These are phyloP conservation scores for Coelopa pilipes DNA, from an alignment of 2,888 invertebrate genomes.

Conservation along the genomic window DNA sequence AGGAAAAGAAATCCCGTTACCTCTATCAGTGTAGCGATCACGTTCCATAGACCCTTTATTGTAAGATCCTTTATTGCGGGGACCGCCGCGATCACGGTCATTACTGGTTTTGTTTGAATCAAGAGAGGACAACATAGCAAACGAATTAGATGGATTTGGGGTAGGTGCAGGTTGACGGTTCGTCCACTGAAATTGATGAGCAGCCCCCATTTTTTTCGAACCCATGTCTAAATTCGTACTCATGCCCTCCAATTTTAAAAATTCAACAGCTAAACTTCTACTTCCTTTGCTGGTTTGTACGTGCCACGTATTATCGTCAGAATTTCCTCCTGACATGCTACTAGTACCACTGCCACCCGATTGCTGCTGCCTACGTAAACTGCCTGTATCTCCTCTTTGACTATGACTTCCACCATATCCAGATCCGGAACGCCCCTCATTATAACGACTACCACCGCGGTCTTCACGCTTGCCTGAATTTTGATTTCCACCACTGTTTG, in stretches of 20 bases:
- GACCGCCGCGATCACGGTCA: slow-evolving; percentile 58
- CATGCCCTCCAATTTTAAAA: slow-evolving; percentile 60
- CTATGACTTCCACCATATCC: slow-evolving; percentile 57
- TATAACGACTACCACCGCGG: slow-evolving; percentile 51
- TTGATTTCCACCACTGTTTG: slow-evolving; percentile 35
- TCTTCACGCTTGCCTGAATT: slow-evolving; percentile 55
- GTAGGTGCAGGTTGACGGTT: slow-evolving; percentile 52
- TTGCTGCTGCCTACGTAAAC: slow-evolving; percentile 55
- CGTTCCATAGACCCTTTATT: slow-evolving; percentile 64
- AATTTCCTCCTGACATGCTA: slow-evolving; percentile 48
- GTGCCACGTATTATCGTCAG: slow-evolving; percentile 62
- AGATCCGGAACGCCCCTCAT: slow-evolving; percentile 52
- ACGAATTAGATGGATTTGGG: slow-evolving; percentile 60
- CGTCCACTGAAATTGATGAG: slow-evolving; percentile 59
- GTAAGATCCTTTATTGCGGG: slow-evolving; percentile 62
- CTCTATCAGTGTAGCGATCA: slow-evolving; percentile 59
- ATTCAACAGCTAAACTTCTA: slow-evolving; percentile 60
- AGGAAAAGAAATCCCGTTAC: slow-evolving; percentile 38
- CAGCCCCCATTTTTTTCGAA: slow-evolving; percentile 61
- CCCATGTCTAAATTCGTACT: slow-evolving; percentile 56
- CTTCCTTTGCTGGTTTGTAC: slow-evolving; percentile 65
- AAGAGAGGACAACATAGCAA: slow-evolving; percentile 59
- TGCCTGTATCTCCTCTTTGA: slow-evolving; percentile 54
- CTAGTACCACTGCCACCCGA: slow-evolving; percentile 42
- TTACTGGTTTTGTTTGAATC: slow-evolving; percentile 54